Percentiles rank a stretch among this genome's conserved stretches.
phyloP scores from a whole-genome alignment of 2,113 vertebrate genomes.

The Heteronetta atricapilla region DNA sequence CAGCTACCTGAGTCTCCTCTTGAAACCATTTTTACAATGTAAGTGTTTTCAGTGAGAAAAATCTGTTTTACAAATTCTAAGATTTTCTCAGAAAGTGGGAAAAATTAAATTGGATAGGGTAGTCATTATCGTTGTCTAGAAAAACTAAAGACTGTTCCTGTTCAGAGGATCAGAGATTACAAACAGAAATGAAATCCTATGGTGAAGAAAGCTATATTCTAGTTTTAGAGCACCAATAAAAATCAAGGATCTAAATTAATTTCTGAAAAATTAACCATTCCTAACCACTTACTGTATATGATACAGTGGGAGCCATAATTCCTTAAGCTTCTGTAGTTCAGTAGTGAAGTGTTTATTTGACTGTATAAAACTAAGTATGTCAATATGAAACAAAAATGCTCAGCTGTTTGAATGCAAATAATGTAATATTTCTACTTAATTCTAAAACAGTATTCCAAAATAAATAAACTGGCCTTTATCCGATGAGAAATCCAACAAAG shows the following conservation, averaged over 20 bases:
- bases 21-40: neutral
- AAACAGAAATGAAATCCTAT: neutral
- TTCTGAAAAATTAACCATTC: neutral
- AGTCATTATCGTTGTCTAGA: neutral
- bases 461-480: neutral
- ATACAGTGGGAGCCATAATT: neutral
- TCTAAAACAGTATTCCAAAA: slow-evolving; percentile 6
- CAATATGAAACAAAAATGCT: neutral
- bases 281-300: neutral
- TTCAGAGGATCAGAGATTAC: neutral
- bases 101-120: slow-evolving; percentile 6
- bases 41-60: slow-evolving; percentile 41
- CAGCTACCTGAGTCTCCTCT: neutral
- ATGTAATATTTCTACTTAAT: neutral
- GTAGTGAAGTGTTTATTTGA: neutral
- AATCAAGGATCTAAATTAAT: neutral
- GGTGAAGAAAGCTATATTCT: neutral
- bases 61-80: slow-evolving; percentile 24
- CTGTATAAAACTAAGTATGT: neutral
- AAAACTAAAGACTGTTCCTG: neutral
- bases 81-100: neutral
- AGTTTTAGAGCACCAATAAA: neutral
- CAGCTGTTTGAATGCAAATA: neutral
- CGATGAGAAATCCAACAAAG: slow-evolving; percentile 12
- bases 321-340: neutral